Evolutionary conservation across 1,140 invertebrate species (phyloP).

Genomic region (Drosophila sp.): DNA sequence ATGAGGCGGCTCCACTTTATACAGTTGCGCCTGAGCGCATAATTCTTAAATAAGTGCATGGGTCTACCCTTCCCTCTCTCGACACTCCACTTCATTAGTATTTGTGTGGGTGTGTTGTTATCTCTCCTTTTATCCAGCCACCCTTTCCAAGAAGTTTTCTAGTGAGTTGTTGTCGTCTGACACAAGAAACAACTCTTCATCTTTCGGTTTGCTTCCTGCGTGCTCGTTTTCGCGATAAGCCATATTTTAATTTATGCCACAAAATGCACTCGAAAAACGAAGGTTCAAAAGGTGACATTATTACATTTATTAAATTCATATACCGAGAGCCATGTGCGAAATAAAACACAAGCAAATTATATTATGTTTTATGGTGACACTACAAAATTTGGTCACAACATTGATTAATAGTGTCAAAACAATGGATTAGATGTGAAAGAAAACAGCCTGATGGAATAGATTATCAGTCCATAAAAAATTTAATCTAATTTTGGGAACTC

Average conservation of each 20-base stretch:
- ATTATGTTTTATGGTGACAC: no score
- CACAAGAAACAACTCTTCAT: conserved; percentile 42
- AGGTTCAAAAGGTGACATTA: not conserved
- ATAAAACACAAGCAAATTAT: not conserved
- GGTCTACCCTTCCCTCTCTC: not conserved
- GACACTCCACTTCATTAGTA: not conserved
- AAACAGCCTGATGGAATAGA: no score
- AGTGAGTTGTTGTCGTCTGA: conserved; percentile 58
- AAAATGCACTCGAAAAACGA: conserved; percentile 37
- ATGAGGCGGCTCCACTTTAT: conserved; percentile 36
- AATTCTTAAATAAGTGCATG: conserved; percentile 71
- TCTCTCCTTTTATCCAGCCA: conserved; percentile 13
- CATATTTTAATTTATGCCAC: conserved; percentile 70
- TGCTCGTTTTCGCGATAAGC: conserved; percentile 24
- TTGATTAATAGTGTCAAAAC: no score
- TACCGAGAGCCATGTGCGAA: not conserved
- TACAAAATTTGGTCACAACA: no score
- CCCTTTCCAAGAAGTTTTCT: not conserved
- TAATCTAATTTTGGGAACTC: no score
- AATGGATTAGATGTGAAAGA: no score
- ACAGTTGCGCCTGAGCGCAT: conserved; percentile 64
- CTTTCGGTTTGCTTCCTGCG: conserved; percentile 5
- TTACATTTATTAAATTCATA: not conserved
- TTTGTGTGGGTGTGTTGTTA: conserved; percentile 2
- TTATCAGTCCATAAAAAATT: no score